phyloP scores from a whole-genome alignment of 2,113 vertebrate species.

The Elephantulus edwardii region DNA sequence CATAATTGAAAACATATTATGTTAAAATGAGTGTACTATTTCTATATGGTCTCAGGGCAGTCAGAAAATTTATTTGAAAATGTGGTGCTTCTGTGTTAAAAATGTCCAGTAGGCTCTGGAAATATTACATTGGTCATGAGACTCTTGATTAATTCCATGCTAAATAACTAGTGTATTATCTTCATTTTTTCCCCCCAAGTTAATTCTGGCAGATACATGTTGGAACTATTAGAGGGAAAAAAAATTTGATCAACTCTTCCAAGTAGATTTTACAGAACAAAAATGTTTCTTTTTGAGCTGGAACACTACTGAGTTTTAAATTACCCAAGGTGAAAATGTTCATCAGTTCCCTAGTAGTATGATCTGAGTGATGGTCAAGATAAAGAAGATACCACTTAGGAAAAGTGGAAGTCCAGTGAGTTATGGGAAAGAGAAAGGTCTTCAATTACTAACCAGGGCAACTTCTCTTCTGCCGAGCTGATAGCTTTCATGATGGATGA shows the following conservation, averaged over 20 bases:
- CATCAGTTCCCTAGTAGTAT: neutral
- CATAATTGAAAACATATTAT: slow-evolving; percentile 23
- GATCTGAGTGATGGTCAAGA: neutral
- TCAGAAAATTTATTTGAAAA: slow-evolving; percentile 50
- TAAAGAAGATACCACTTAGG: slow-evolving; percentile 22
- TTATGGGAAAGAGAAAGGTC: slow-evolving; percentile 4
- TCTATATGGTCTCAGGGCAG: slow-evolving; percentile 57
- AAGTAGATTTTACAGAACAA: slow-evolving; percentile 17
- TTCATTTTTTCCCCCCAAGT: slow-evolving; percentile 3
- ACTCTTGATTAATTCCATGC: slow-evolving; percentile 50
- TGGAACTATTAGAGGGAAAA: neutral
- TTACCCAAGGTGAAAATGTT: neutral
- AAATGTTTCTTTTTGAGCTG: slow-evolving; percentile 7
- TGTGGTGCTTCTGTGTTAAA: slow-evolving; percentile 56
- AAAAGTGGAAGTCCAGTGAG: slow-evolving; percentile 29
- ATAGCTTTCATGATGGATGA: slow-evolving; percentile 50
- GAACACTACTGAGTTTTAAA: neutral
- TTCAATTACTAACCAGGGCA: slow-evolving; percentile 31
- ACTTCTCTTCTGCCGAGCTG: slow-evolving; percentile 22
- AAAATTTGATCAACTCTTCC: slow-evolving; percentile 28
- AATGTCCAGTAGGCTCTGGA: slow-evolving; percentile 7
- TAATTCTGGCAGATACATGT: slow-evolving; percentile 45
- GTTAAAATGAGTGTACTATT: slow-evolving; percentile 38
- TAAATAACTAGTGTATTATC: neutral
- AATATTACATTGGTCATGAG: slow-evolving; percentile 15